Evolutionary conservation across 2,113 vertebrate species (phyloP).

Genomic region (Maccullochella peelii): DNA sequence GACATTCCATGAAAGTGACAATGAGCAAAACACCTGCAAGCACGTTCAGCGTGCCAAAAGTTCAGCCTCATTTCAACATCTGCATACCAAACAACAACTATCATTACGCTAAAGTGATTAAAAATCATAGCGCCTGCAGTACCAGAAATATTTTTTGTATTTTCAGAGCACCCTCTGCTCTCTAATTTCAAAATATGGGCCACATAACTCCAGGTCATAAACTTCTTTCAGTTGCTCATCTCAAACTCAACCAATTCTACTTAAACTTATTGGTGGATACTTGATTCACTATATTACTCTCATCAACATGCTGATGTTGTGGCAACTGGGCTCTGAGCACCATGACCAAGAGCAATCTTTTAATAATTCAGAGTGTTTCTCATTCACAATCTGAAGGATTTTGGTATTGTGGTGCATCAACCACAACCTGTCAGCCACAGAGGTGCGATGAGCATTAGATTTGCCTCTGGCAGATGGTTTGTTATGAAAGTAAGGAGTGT

Average conservation of each 20-base stretch:
- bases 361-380: slow-evolving; percentile 50
- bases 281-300: background rate
- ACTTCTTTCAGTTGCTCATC: slow-evolving; percentile 4
- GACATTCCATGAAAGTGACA: slow-evolving; percentile 28
- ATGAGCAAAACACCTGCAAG: slow-evolving; percentile 33
- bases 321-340: background rate
- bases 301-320: slow-evolving; percentile 41
- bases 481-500: slow-evolving; percentile 3
- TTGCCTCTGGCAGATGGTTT: slow-evolving; percentile 16
- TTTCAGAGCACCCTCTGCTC: background rate
- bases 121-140: slow-evolving; percentile 14
- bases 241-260: background rate
- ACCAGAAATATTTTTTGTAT: background rate
- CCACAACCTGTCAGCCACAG: slow-evolving; percentile 29
- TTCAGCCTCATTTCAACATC: slow-evolving; percentile 42
- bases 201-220: background rate
- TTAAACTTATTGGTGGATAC: background rate
- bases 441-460: slow-evolving; percentile 28
- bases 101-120: slow-evolving; percentile 22
- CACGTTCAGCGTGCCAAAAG: slow-evolving; percentile 5
- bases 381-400: slow-evolving; percentile 23
- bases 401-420: slow-evolving; percentile 20
- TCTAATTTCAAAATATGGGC: slow-evolving; percentile 22
- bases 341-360: slow-evolving; percentile 36
- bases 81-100: slow-evolving; percentile 42